These are phyloP conservation scores for Podocnemis expansa DNA, from an alignment of 2,113 vertebrate genomes.

Conservation along the genomic window DNA sequence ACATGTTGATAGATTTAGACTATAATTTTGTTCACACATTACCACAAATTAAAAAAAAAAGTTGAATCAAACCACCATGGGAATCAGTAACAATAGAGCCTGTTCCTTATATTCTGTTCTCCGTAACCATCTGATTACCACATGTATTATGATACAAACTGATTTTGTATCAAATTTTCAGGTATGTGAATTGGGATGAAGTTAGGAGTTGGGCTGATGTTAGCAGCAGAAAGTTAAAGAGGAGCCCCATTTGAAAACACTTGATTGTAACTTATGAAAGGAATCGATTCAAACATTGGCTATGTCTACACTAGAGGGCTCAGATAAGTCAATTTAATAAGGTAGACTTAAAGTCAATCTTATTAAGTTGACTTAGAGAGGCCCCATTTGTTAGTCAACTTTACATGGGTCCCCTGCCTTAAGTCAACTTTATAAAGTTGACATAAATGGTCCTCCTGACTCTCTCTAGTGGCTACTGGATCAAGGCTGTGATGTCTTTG, in stretches of 20 bases:
- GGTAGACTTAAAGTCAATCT: too few relatives aligned
- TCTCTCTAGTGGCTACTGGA: too few relatives aligned
- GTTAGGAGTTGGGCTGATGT: neutral
- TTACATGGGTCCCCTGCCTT: too few relatives aligned
- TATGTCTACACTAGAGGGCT: too few relatives aligned
- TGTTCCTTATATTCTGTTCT: neutral
- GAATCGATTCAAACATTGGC: neutral
- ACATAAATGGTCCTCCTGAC: too few relatives aligned
- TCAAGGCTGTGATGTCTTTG: too few relatives aligned
- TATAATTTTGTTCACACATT: conserved; percentile 28
- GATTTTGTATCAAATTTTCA: neutral
- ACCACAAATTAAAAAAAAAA: neutral
- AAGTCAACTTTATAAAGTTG: too few relatives aligned
- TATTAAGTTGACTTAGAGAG: too few relatives aligned
- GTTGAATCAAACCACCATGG: neutral
- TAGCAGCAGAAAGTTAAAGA: neutral
- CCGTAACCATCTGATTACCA: neutral
- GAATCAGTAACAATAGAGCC: neutral
- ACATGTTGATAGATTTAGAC: neutral
- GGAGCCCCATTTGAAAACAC: too few relatives aligned
- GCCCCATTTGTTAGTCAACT: too few relatives aligned
- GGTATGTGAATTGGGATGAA: neutral
- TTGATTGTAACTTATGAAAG: neutral
- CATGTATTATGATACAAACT: neutral
- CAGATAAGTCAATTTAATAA: too few relatives aligned